Evolutionary conservation across 2,888 invertebrate species (phyloP).

Genomic region (Apamea crenata): DNA sequence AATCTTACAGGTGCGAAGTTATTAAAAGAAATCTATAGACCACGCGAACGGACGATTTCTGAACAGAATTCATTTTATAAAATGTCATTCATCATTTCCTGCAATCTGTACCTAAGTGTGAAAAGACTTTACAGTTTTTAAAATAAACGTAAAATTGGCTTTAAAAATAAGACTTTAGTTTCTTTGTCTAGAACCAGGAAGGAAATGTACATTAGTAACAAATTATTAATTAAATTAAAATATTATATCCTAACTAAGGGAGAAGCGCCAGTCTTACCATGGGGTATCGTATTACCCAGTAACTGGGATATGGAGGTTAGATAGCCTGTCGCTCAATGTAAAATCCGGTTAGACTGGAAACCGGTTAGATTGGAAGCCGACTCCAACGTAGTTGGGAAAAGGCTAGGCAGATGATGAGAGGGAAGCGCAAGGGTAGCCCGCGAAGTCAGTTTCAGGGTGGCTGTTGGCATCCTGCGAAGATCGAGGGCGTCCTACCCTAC

Average conservation of each 20-base stretch:
- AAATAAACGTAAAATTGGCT: background rate
- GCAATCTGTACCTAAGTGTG: background rate
- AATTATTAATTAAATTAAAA: background rate
- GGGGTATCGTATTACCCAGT: too few relatives aligned
- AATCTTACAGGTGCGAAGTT: constrained; percentile 22
- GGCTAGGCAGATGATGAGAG: too few relatives aligned
- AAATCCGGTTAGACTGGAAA: too few relatives aligned
- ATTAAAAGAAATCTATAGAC: constrained; percentile 35
- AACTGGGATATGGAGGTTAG: too few relatives aligned
- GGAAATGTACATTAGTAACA: background rate
- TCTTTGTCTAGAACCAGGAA: background rate
- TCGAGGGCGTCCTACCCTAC: too few relatives aligned
- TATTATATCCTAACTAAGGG: background rate
- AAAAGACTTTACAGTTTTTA: background rate
- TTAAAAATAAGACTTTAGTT: background rate
- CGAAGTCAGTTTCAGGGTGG: too few relatives aligned
- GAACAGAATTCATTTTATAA: constrained; percentile 15
- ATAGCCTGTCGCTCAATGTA: too few relatives aligned
- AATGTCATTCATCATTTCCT: constrained; percentile 9
- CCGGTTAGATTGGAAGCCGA: too few relatives aligned
- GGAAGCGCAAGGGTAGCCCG: too few relatives aligned
- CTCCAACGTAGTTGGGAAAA: too few relatives aligned
- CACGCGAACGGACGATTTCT: background rate
- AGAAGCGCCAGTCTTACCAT: too few relatives aligned
- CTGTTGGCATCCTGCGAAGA: too few relatives aligned